Conservation (phyloP, 2,113 vertebrate genomes). For the Leptosomus discolor region DNA sequence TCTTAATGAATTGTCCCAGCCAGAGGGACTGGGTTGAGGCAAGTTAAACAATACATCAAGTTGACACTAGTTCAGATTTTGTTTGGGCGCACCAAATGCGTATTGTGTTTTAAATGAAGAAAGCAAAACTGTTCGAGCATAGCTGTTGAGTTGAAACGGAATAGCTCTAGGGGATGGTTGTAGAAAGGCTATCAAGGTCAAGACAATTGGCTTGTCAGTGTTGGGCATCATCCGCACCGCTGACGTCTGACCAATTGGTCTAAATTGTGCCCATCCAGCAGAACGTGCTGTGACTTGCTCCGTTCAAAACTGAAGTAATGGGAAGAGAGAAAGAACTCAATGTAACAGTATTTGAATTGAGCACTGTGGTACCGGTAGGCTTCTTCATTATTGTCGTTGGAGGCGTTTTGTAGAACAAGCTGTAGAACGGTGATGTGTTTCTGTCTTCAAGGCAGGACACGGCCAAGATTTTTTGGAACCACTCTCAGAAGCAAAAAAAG, state of each 20-base stretch:
- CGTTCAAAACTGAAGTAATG: neutral
- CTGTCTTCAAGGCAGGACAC: constrained; percentile 80
- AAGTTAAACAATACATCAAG: neutral
- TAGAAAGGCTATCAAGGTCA: neutral
- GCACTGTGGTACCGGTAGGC: neutral
- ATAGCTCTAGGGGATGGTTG: neutral
- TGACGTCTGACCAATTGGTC: neutral
- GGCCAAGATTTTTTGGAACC: constrained; percentile 87
- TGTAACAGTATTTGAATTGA: neutral
- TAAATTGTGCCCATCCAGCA: neutral
- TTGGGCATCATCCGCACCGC: neutral
- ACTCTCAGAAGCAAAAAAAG: constrained; percentile 84
- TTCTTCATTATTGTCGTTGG: neutral
- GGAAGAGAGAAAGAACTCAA: neutral
- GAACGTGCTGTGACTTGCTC: neutral
- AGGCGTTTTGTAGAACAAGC: neutral
- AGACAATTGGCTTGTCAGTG: neutral
- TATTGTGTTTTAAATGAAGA: neutral
- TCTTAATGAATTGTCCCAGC: neutral
- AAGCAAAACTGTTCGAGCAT: neutral
- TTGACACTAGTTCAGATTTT: neutral
- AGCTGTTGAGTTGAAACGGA: neutral
- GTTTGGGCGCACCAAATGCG: neutral
- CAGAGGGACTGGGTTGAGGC: neutral
- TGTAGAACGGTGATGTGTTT: neutral